Evolutionary conservation across 2,797 vertebrate species (phyloP).

Genomic region (Salmo trutta): DNA sequence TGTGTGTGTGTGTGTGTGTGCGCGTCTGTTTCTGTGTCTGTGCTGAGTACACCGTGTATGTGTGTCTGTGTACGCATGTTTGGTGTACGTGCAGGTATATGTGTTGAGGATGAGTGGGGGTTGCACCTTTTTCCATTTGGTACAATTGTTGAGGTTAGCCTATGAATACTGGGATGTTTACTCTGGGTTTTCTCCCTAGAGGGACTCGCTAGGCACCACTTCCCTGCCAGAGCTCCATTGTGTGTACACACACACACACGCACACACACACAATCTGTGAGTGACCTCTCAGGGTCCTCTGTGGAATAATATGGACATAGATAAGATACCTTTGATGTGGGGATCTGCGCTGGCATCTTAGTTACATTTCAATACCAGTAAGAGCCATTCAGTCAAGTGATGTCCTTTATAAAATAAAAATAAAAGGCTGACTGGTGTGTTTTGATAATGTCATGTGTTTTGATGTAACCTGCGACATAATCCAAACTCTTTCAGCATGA

Average conservation of each 20-base stretch:
- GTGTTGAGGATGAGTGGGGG: constrained; percentile 9
- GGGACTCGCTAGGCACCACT: constrained; percentile 23
- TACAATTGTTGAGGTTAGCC: constrained; percentile 41
- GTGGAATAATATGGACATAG: constrained; percentile 42
- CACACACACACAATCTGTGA: too few species aligned
- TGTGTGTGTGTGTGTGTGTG: background rate
- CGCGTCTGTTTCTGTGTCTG: constrained; percentile 2
- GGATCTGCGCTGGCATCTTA: constrained; percentile 42
- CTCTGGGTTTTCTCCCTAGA: constrained; percentile 45
- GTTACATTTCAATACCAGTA: constrained; percentile 45
- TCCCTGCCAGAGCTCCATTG: constrained; percentile 45
- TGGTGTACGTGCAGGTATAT: constrained; percentile 1
- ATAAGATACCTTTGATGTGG: constrained; percentile 34
- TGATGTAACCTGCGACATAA: background rate
- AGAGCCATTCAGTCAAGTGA: constrained; percentile 5
- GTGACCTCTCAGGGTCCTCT: constrained; percentile 56
- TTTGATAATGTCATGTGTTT: background rate
- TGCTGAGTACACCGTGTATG: constrained; percentile 7
- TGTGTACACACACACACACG: constrained; percentile 35
- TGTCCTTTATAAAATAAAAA: background rate
- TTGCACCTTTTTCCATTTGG: constrained; percentile 34
- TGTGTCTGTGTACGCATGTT: background rate
- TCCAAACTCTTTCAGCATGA: constrained; percentile 28
- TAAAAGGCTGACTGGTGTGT: constrained; percentile 7
- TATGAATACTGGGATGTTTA: constrained; percentile 49